Evolutionary conservation across 2,888 invertebrate genomes (phyloP), one percentile per base, ranked within the genome.

Genomic region (Orthosia gracilis): DNA sequence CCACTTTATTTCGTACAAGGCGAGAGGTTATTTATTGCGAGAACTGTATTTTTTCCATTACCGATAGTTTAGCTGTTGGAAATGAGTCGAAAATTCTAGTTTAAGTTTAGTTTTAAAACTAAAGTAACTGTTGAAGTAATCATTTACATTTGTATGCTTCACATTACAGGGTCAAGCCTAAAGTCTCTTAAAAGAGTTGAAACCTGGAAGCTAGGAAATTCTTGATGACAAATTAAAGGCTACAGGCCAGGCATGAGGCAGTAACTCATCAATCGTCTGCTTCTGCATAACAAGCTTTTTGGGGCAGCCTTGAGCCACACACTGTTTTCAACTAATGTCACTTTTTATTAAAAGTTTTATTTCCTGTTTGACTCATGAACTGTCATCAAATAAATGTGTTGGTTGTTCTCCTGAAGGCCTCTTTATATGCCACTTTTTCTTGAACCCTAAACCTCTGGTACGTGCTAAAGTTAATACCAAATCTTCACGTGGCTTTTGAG

Each of bases 1-100:
- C 80, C 85, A 80, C 78, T 78, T 76, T 83, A 86, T 86, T 78
- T 83, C 62, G 73, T 71, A 86, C 81, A 85, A 73, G 80, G 78
- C 73, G 64, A 74, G 54, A 64, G 52, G 71, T 83, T 81, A 81
- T 85, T 80, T 83, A 85, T 85, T 72, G 23, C 73, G 47, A 69
- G 72, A 85, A 83, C 76, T 73, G 78, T 76, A 82, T 79, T 73
- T 78, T 75, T 81, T 69, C 84, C 81, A 70, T 62, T 72, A 72
- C 31, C n/a, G 50, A 62, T 52, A 73, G 31, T 45, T 45, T 45
- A 50, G 26, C 17, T 64, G 15, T 71, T 52, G 31, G 18, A 68
- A 67, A 76, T 47, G 26, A 31, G 70, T 71, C 49, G 66, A 75
- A 79, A 61, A 52, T 69, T 62, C 54, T 62, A 73, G 52, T 68